A percentile compares a stretch with the other conserved stretches of the same genome.
Evolutionary conservation across 2,797 vertebrate species (phyloP).

Genomic region (Xyrichtys novacula): DNA sequence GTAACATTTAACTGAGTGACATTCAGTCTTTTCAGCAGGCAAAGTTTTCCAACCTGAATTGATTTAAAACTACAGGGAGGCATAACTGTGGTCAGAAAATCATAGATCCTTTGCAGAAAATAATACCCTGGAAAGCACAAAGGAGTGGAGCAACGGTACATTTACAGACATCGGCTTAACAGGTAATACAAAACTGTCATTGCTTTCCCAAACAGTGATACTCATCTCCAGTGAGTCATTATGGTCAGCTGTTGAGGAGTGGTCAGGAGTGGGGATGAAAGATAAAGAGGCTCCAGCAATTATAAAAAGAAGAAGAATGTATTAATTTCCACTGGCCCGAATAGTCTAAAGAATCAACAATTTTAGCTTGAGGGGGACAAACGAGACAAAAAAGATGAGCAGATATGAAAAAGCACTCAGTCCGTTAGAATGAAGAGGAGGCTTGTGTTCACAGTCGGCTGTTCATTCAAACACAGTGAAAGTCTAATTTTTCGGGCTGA

Average conservation of each 20-base stretch:
- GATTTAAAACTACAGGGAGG: slow-evolving; percentile 32
- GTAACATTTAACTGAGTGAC: slow-evolving; percentile 17
- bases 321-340: slow-evolving; percentile 42
- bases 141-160: slow-evolving; percentile 30
- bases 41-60: slow-evolving; percentile 34
- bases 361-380: slow-evolving; percentile 26
- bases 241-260: slow-evolving; percentile 30
- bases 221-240: slow-evolving; percentile 33
- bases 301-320: slow-evolving; percentile 8
- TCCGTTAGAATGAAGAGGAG: slow-evolving; percentile 60
- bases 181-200: slow-evolving; percentile 36
- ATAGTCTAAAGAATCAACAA: slow-evolving; percentile 24
- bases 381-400: slow-evolving; percentile 27
- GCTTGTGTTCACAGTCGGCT: slow-evolving; percentile 51
- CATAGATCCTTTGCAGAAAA: slow-evolving; percentile 22
- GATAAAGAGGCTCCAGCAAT: slow-evolving; percentile 26
- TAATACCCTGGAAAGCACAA: slow-evolving; percentile 46
- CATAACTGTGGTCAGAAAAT: slow-evolving; percentile 15
- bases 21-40: slow-evolving; percentile 41
- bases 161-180: slow-evolving; percentile 17
- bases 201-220: slow-evolving; percentile 14
- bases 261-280: slow-evolving; percentile 30
- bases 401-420: slow-evolving; percentile 43
- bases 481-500: slow-evolving; percentile 52
- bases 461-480: slow-evolving; percentile 48